Base-by-base conservation (phyloP, 53 echinoderm and acorn worm genomes). In the Holothuria scabra region DNA sequence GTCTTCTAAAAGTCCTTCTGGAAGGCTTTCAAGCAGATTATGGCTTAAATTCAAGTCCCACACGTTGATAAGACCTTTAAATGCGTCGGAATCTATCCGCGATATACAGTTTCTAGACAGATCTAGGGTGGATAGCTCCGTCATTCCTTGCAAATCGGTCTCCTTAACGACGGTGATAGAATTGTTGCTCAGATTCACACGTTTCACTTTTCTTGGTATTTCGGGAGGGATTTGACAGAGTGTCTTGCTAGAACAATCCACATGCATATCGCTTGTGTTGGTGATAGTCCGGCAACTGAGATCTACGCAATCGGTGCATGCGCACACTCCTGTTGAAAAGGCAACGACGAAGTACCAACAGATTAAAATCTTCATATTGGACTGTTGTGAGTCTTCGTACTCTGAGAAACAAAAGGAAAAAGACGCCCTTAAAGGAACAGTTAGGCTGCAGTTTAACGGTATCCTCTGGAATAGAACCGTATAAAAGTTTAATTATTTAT, bases 21-120 rank as follows among this genome's bases (percentile, higher is more conserved):
- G 72, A 9, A 72, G 34, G 24, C 12, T 72, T 12, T 22, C 48
- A 3, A 72, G 34, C 8, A 22, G 41, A 46, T 72, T 72, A n/a
- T 46, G 46, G 16, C 72, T 72, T 19, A 72, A 38, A 26, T 41
- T 46, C 5, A 72, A 46, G n/a, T 72, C 72, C 72, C 72, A 72
- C 3, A 72, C 23, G 46, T 72, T 72, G 46, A n/a, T 0, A 20
- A 72, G 34, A 16, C 72, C 72, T 7, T 21, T 12, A 46, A 72
- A 72, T 32, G 72, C 72, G 1, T 44, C 34, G 10, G 24, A 24
- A 3, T 72, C 46, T 72, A 72, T 72, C 23, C 8, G 28, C 7
- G 46, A 44, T 25, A 72, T 72, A 23, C 16, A 38, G 26, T 72
- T 72, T 4, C 25, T 12, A 21, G 72, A 72, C 24, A 72, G 72